These are phyloP conservation scores for Vireo altiloquus DNA, from an alignment of 2,113 vertebrate genomes.

Conservation along the genomic window DNA sequence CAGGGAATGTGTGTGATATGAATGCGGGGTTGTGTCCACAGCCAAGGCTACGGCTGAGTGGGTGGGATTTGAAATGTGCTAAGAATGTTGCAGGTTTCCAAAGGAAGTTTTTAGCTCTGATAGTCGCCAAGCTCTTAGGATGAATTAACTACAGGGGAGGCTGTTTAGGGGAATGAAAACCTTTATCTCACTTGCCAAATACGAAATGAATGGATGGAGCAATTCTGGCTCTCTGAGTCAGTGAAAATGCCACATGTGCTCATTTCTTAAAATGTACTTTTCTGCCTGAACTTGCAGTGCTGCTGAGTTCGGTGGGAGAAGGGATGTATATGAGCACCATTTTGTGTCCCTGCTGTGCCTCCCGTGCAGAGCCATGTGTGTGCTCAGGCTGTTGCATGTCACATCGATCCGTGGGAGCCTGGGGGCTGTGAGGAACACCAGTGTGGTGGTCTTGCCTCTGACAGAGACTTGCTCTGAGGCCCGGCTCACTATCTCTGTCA, in stretches of 20 bases:
- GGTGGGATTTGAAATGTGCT: not conserved
- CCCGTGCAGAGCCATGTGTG: not conserved
- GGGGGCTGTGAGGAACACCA: not conserved
- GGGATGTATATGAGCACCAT: not conserved
- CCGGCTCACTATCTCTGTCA: not conserved
- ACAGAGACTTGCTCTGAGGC: not conserved
- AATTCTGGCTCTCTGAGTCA: not conserved
- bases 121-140: not conserved
- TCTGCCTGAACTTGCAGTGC: not conserved
- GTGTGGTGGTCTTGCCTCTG: not conserved
- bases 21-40: not conserved
- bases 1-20: not conserved
- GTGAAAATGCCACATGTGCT: not conserved
- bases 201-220: not conserved
- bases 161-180: not conserved
- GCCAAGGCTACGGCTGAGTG: not conserved
- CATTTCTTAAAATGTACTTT: not conserved
- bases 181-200: not conserved
- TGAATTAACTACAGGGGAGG: not conserved
- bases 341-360: not conserved
- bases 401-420: accelerated
- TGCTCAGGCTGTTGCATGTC: not conserved
- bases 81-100: not conserved
- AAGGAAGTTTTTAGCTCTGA: not conserved
- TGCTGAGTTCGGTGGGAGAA: not conserved